A percentile compares a stretch with the other conserved stretches of the same genome.
These are phyloP conservation scores for Trialeurodes vaporariorum DNA, from an alignment of 1,140 invertebrate species.

Conservation along the genomic window DNA sequence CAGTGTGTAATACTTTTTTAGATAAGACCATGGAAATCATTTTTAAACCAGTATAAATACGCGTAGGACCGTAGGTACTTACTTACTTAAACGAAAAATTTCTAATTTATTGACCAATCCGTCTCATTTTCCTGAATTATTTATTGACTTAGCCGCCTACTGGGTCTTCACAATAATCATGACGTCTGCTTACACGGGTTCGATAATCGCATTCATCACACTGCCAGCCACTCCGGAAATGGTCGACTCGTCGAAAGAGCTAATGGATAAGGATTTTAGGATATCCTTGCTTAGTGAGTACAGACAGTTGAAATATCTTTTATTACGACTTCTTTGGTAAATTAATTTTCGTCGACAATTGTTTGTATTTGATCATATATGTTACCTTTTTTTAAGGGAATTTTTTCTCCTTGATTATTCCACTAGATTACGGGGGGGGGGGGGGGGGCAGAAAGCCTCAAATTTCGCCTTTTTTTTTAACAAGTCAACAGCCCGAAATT, in stretches of 20 bases:
- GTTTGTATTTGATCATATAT: neutral
- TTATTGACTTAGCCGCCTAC: conserved; percentile 39
- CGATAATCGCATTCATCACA: conserved; percentile 66
- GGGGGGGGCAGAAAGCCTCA: too few relatives aligned
- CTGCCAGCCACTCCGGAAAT: conserved; percentile 54
- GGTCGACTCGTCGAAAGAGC: conserved; percentile 47
- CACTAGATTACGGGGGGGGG: too few relatives aligned
- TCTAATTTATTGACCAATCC: neutral
- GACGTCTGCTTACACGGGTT: conserved; percentile 63
- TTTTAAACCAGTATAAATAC: too few relatives aligned
- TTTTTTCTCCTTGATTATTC: too few relatives aligned
- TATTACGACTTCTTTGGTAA: too few relatives aligned
- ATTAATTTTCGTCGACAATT: too few relatives aligned
- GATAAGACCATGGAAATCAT: too few relatives aligned
- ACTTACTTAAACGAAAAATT: too few relatives aligned
- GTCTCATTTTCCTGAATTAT: neutral
- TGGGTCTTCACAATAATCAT: conserved; percentile 70
- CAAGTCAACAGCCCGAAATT: neutral
- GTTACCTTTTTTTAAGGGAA: neutral
- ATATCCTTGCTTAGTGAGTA: conserved; percentile 46
- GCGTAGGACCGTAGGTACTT: too few relatives aligned
- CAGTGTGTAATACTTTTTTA: too few relatives aligned
- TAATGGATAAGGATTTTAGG: conserved; percentile 44
- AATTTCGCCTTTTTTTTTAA: neutral
- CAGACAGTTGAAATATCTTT: conserved; percentile 9